Conservation (phyloP, 2,113 vertebrate genomes). For the Apus apus region DNA sequence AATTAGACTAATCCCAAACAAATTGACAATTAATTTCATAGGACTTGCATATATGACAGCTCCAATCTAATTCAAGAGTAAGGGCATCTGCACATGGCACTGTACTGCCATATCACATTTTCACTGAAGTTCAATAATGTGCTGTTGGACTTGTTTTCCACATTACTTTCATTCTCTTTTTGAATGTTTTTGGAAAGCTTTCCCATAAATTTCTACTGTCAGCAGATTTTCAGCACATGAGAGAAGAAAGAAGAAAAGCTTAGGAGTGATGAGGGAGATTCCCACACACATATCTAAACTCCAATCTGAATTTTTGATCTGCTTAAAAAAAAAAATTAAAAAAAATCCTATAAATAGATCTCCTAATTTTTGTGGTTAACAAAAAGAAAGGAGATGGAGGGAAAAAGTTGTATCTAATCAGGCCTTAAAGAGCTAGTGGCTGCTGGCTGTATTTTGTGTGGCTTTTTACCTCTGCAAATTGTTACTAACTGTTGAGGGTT, state of each 20-base stretch:
- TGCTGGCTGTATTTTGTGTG: neutral
- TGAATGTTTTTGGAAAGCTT: neutral
- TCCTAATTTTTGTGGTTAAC: neutral
- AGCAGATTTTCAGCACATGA: neutral
- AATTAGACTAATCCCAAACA: constrained; percentile 74
- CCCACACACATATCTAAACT: neutral
- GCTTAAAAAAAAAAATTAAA: neutral
- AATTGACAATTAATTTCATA: constrained; percentile 74
- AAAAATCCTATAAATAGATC: neutral
- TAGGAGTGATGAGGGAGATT: neutral
- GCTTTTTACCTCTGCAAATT: neutral
- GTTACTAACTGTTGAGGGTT: neutral
- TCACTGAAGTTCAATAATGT: neutral
- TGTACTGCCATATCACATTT: neutral
- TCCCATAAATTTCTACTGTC: neutral
- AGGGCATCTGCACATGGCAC: neutral
- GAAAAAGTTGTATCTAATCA: neutral
- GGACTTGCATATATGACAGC: constrained; percentile 63
- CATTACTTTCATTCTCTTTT: neutral
- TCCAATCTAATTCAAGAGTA: constrained; percentile 66
- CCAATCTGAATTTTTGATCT: neutral
- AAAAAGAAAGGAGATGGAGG: neutral
- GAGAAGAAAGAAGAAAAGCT: neutral
- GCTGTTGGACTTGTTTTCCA: neutral
- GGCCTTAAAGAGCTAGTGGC: neutral